These are phyloP conservation scores for Nothocercus nigrocapillus DNA, from an alignment of 2,113 vertebrate genomes.

Conservation along the genomic window DNA sequence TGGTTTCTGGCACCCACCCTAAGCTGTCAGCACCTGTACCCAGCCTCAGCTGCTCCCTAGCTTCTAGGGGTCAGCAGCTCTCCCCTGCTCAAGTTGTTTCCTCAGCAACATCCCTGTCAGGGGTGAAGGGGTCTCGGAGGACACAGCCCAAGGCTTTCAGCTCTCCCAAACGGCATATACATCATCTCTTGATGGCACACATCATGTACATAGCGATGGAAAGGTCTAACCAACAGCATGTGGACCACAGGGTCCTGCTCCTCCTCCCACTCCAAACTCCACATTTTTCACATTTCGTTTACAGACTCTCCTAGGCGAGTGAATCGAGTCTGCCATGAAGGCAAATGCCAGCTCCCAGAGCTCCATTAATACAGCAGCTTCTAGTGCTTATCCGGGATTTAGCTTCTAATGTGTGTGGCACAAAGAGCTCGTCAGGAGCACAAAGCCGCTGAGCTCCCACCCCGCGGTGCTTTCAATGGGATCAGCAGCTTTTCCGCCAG, in stretches of 20 bases:
- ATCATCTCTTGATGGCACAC: no score
- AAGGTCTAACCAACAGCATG: neutral
- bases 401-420: neutral
- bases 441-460: slow-evolving; percentile 47
- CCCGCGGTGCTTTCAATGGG: neutral
- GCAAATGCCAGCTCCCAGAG: neutral
- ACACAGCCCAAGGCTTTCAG: neutral
- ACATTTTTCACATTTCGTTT: neutral
- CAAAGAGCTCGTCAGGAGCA: slow-evolving; percentile 25
- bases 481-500: slow-evolving; percentile 43
- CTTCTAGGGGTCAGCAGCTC: neutral
- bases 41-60: neutral
- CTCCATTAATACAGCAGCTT: slow-evolving; percentile 49
- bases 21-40: neutral
- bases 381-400: slow-evolving; percentile 71
- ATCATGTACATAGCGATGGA: neutral
- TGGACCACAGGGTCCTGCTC: neutral
- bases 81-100: neutral
- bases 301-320: neutral
- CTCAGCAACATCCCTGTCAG: neutral
- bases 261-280: neutral
- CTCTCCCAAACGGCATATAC: neutral
- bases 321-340: neutral
- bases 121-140: neutral
- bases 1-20: neutral